These are phyloP conservation scores for Potamarius usumacintae DNA, from an alignment of 2,113 vertebrate species.

Conservation along the genomic window DNA sequence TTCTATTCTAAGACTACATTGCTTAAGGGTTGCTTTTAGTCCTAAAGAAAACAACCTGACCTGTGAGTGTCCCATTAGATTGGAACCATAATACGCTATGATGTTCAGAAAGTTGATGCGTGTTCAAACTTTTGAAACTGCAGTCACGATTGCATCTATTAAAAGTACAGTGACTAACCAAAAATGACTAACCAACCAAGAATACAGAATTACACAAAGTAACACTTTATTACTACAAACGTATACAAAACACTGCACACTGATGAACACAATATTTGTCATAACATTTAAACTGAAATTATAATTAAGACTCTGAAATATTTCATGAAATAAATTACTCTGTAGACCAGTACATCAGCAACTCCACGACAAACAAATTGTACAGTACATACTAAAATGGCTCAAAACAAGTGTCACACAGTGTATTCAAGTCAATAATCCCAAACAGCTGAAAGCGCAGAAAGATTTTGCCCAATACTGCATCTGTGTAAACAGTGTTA, in stretches of 20 bases:
- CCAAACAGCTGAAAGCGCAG: slow-evolving; percentile 4
- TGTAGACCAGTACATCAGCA: not conserved
- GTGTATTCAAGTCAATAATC: slow-evolving; percentile 18
- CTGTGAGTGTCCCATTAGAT: not conserved
- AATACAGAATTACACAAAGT: not conserved
- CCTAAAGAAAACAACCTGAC: slow-evolving; percentile 17
- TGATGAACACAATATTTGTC: not conserved
- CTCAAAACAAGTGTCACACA: slow-evolving; percentile 27
- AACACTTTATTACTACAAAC: slow-evolving; percentile 31
- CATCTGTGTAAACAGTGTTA: slow-evolving; percentile 44
- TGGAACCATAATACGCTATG: not conserved
- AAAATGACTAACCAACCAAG: slow-evolving; percentile 8
- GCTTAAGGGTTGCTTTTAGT: slow-evolving; percentile 23
- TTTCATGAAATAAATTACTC: slow-evolving; percentile 11
- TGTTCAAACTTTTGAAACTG: not conserved
- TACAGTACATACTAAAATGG: not conserved
- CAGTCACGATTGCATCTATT: not conserved
- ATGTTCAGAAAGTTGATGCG: not conserved
- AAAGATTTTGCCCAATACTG: slow-evolving; percentile 30
- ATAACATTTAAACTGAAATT: not conserved
- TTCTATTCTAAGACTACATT: slow-evolving; percentile 44
- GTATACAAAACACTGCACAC: not conserved
- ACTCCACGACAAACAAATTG: not conserved
- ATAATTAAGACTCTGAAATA: slow-evolving; percentile 15
- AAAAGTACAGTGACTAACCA: not conserved